These are phyloP conservation scores for Pristis pectinata DNA, from an alignment of 2,797 vertebrate species.

Conservation along the genomic window DNA sequence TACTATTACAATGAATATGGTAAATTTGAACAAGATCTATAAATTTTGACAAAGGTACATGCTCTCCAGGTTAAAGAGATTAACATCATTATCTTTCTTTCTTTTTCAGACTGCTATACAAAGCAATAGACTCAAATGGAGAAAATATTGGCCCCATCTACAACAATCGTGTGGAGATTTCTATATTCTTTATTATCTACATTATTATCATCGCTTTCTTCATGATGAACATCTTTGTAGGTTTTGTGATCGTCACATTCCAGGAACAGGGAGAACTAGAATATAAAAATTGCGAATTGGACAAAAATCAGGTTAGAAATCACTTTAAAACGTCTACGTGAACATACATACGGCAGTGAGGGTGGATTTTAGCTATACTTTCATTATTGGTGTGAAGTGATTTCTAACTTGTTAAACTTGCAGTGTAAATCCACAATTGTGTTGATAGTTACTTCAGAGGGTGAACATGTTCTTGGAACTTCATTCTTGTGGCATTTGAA, in stretches of 20 bases:
- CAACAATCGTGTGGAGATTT: constrained; percentile 97
- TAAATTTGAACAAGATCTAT: background rate
- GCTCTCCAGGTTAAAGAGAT: background rate
- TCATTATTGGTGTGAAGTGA: background rate
- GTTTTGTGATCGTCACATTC: constrained; percentile 98
- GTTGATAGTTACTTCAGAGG: no score
- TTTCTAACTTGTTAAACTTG: background rate
- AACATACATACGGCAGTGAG: background rate
- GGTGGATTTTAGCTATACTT: background rate
- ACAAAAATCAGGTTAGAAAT: constrained; percentile 92
- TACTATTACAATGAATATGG: background rate
- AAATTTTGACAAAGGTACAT: background rate
- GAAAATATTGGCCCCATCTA: constrained; percentile 93
- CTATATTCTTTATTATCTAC: constrained; percentile 99
- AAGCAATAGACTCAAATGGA: constrained; percentile 86
- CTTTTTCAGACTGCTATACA: constrained; percentile 19
- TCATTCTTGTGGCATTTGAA: background rate
- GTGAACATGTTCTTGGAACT: background rate
- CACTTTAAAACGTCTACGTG: background rate
- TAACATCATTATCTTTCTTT: background rate
- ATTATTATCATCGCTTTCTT: constrained; percentile 99
- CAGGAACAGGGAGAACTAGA: constrained; percentile 99
- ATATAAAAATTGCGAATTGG: constrained; percentile 99
- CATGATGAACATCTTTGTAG: constrained; percentile 99
- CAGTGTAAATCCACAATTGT: background rate